phyloP scores from a whole-genome alignment of 1,140 invertebrate species.

The Procambarus virginalis region DNA sequence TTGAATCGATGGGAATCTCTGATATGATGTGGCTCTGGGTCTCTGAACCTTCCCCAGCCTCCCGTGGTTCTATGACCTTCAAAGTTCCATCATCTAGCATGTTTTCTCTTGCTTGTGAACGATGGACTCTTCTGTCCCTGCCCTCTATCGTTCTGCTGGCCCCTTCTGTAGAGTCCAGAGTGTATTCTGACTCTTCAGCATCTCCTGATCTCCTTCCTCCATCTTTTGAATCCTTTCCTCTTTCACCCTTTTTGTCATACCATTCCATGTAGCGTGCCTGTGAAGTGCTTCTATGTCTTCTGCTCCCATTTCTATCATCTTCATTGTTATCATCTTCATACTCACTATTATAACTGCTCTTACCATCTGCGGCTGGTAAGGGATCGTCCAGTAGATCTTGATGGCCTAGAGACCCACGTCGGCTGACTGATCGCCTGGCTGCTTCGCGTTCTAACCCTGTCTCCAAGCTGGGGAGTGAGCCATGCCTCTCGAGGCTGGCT shows the following conservation, averaged over 20 bases:
- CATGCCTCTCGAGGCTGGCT: constrained; percentile 47
- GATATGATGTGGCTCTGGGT: neutral
- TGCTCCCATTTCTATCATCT: constrained; percentile 65
- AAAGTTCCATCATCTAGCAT: neutral
- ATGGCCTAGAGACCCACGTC: constrained; percentile 48
- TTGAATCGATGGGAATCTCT: neutral
- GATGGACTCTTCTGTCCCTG: constrained; percentile 5
- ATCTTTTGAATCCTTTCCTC: constrained; percentile 21
- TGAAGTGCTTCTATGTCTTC: constrained; percentile 74
- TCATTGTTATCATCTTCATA: constrained; percentile 45
- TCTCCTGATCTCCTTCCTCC: neutral
- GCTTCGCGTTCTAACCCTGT: constrained; percentile 55
- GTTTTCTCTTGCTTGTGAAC: neutral
- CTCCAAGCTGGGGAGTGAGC: constrained; percentile 53
- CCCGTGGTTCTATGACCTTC: constrained; percentile 3
- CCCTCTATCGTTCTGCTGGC: constrained; percentile 4
- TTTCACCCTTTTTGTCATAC: constrained; percentile 75
- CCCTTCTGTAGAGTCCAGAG: neutral
- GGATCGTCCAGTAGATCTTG: constrained; percentile 48
- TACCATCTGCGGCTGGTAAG: constrained; percentile 50
- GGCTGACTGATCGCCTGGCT: constrained; percentile 28
- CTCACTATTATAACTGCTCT: constrained; percentile 36
- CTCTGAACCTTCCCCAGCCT: constrained; percentile 47
- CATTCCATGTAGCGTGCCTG: constrained; percentile 77
- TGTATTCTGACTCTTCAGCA: neutral